Evolutionary conservation across 1,140 invertebrate species (phyloP), one percentile per base, ranked within the genome.

Genomic region (Drosophila elegans): DNA sequence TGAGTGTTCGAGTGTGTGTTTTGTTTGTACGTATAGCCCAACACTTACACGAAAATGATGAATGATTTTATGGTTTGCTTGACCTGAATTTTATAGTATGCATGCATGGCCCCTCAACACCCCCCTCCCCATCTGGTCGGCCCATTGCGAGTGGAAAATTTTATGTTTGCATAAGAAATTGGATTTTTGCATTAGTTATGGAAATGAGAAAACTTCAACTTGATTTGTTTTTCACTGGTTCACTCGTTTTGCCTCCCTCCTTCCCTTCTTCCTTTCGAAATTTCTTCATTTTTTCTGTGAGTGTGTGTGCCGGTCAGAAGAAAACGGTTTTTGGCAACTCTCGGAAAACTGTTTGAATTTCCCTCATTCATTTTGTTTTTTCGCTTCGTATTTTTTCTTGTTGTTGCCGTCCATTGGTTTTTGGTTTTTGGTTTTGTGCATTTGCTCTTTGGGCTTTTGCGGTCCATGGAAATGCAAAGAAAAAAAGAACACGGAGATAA

Each of bases 141-240:
- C 76, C 79, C 84, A 85, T 84, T 84, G 80, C 77, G 77, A 89
- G 84, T 89, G 85, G 85, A 89, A 82, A 90, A 91, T 91, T 90
- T 91, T 90, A 91, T 91, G 90, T 91, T 91, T 91, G 82, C 90
- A 90, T 88, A 91, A 91, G 90, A 91, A 91, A 91, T 91, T 91
- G 90, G 90, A 91, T 91, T 91, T 91, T 91, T 91, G 90, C 90
- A 91, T 91, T 91, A 91, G 90, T 91, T 91, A 91, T 91, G 90
- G 85, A 91, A 91, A 89, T 90, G 84, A 89, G 85, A 91, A 91
- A 88, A 89, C 84, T 89, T 89, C 85, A 89, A 89, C 84, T 88
- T 88, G 84, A 88, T 88, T 88, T 88, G 83, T 88, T 88, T 88
- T 88, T 88, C 83, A 89, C 83, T 83, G 64, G 73, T 76, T 75